A percentile compares a stretch with the other conserved stretches of the same genome.
These are phyloP conservation scores for human DNA, from an alignment of 2,113 vertebrate species.

Conservation along the genomic window DNA sequence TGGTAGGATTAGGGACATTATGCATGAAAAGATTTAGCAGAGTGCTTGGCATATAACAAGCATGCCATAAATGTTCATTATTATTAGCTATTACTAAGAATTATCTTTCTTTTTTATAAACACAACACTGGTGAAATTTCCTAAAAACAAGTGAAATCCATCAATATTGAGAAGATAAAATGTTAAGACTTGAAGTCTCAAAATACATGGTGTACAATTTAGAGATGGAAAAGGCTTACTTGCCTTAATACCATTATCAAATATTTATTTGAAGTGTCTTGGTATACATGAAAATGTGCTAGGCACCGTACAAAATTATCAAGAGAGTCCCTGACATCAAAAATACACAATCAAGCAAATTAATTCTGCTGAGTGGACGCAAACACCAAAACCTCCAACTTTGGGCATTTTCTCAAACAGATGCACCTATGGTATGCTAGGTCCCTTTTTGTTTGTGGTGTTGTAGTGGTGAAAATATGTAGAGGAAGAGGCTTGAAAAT, in stretches of 20 bases:
- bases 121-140: neutral
- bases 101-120: constrained; percentile 42
- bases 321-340: constrained; percentile 30
- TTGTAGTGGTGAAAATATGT: neutral
- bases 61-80: neutral
- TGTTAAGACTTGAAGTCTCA: neutral
- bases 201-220: constrained; percentile 1
- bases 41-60: neutral
- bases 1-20: neutral
- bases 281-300: constrained; percentile 2
- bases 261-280: constrained; percentile 42
- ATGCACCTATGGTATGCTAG: neutral
- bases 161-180: neutral
- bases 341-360: constrained; percentile 26
- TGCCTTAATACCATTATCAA: constrained; percentile 17
- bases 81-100: constrained; percentile 35
- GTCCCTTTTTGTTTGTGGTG: neutral
- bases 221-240: constrained; percentile 8
- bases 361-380: neutral
- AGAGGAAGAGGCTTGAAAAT: neutral
- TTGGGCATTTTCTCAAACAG: neutral
- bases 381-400: constrained; percentile 44
- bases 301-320: constrained; percentile 25
- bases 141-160: constrained; percentile 42
- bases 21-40: neutral